Base-by-base conservation (phyloP, 2,797 vertebrate species). In the Muscicapa comitata region DNA sequence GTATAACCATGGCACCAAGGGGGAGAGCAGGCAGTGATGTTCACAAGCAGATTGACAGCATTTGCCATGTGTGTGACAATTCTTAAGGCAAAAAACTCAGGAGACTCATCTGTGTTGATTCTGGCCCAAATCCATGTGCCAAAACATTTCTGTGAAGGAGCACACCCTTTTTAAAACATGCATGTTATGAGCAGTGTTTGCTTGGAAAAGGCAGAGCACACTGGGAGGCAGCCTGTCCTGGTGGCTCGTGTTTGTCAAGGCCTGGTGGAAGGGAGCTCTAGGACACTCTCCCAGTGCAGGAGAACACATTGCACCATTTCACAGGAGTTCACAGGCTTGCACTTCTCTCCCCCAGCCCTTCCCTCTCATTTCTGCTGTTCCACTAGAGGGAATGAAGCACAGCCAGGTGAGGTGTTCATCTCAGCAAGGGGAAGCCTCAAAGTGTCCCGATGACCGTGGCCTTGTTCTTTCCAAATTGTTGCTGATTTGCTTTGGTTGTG, bases 401-500 rank as follows among this genome's bases (percentile, higher is more conserved):
- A 82, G 75, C 81, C 73, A 38, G 78, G 47, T 43, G 21, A 91
- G 40, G 26, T 67, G 42, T 77, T 73, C 3, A 21, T 78, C 78
- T 86, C 68, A 73, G 86, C 78, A 80, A 96, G 73, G 75, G 77
- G 93, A 92, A 57, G 28, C 63, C 63, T 88, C 45, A 31, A 55
- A 93, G 74, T 43, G 58, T 78, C 47, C 73, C 7, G 0, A 18
- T 57, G 80, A 14, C 11, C 9, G 4, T 4, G 76, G 57, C 65
- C 33, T 47, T 38, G 61, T 42, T 86, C 63, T 85, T 85, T 50
- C 71, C 54, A 18, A 8, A 5, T 51, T 92, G 47, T 77, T 53
- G 24, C 54, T 72, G 68, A 15, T 93, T 93, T 93, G 83, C 86
- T 96, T 96, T 90, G 68, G 43, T 82, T 95, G 45, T 47, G 71